Evolutionary conservation across 2,888 invertebrate genomes (phyloP), one percentile per base, ranked within the genome.

Genomic region (Eupeodes latifasciatus): DNA sequence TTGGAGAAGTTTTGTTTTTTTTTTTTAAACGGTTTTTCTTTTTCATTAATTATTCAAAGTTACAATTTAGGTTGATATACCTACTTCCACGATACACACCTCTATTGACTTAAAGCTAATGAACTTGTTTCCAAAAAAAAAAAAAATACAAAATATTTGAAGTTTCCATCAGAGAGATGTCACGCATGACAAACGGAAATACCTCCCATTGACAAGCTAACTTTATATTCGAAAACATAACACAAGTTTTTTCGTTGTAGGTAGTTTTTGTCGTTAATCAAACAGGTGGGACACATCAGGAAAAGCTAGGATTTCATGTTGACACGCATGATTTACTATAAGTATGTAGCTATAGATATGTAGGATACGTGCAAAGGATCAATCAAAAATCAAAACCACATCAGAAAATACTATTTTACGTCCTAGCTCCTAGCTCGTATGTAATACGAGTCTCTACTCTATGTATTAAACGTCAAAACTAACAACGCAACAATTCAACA

Each of bases 381-480:
- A 87, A 87, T 87, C 87, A 87, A 67, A 80, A 80, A 81, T 87
- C 87, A 72, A 77, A 87, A 67, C 61, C 62, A 47, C 44, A 64
- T 72, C 19, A 78, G 44, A 36, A 40, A 55, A 76, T n/a, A 57
- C 51, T 71, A 74, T 74, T 67, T 78, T 74, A 61, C 67, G n/a
- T 59, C n/a, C 7, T 10, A 14, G 27, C 9, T 49, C n/a, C 7
- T 10, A 14, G 14, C 5, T 49, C 14, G 7, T 59, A 3, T 34
- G 59, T 57, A 6, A 12, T 57, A 55, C 27, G 11, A 27, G 27
- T 27, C 2, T 7, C 14, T 27, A 27, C 27, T 2, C 27, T 1
- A 27, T n/a, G 4, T 27, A 14, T 47, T 2, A 66, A 47, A 47
- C 66, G 66, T 27, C 27, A 14, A 1, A 40, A 62, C 44, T 62